Evolutionary conservation across 2,797 vertebrate genomes (phyloP).

Genomic region (Anniella stebbinsi): DNA sequence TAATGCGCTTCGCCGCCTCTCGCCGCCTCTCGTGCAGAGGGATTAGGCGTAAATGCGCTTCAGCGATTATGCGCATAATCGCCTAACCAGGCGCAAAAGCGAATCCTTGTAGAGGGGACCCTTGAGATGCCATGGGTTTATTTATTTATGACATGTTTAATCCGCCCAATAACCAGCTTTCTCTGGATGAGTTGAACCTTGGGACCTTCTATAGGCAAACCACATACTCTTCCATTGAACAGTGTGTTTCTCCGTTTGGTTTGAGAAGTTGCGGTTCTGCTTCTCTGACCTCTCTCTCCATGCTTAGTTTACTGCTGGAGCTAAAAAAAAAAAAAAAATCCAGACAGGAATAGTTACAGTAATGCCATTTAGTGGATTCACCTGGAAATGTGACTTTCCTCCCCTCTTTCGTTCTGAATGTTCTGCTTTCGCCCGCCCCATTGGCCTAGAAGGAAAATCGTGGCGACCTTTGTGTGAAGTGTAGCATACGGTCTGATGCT

Average conservation of each 20-base stretch:
- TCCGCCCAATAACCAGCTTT: no score
- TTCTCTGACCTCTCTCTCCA: background rate
- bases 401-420: background rate
- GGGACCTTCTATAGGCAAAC: background rate
- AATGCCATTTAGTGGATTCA: background rate
- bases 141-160: no score
- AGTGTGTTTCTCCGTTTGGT: background rate
- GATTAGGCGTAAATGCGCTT: no score
- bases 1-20: no score
- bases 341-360: background rate
- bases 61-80: no score
- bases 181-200: background rate
- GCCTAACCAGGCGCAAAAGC: no score
- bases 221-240: background rate
- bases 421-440: background rate
- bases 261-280: background rate
- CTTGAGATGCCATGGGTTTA: no score
- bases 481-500: constrained; percentile 28
- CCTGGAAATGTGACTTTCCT: background rate
- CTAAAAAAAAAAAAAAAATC: background rate
- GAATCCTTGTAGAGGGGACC: no score
- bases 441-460: background rate
- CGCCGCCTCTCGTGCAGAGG: no score
- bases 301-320: background rate
- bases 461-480: background rate